Base-by-base conservation (phyloP, 2,888 invertebrate genomes). In the Tupiocoris notatus region DNA sequence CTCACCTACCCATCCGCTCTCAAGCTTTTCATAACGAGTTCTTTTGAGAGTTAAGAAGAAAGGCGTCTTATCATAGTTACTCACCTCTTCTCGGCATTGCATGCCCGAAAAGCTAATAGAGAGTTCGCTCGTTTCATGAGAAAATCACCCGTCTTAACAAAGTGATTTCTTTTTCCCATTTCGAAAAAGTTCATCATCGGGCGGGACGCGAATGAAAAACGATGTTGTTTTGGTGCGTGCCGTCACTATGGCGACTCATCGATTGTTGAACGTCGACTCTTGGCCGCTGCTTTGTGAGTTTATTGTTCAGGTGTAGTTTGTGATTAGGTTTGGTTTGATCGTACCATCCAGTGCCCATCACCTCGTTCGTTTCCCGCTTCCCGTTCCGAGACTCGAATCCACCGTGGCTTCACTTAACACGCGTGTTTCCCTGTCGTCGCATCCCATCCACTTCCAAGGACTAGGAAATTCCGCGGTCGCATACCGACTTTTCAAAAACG, bases 311-410 rank as follows among this genome's bases (percentile, higher is more conserved):
- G 63, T 73, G 54, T 59, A 59, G 20, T 61, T 73, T 73, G 61
- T 73, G 73, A 73, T 73, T 73, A 73, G 73, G 73, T 73, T 73
- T 73, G 73, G 73, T 73, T 39, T 73, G 73, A 73, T 73, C 73
- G 73, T 73, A 63, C 73, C 73, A 73, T 20, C 62, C 73, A 22
- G 73, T 73, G 63, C 73, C 63, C 63, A 73, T 73, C 73, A 54
- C 62, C 39, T 65, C 16, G 39, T 39, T 39, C 6, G 39, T 3
- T 39, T 39, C 39, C 39, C 39, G 12, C 39, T 21, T 65, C 20
- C 63, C 17, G 73, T 39, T 61, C 57, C 21, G 23, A 20, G 6
- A 3, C 39, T 39, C 12, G 39, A n/a, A n/a, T n/a, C 39, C 39
- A 39, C 62, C 62, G 17, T 54, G 54, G 62, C 62, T 24, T 73